Conservation (phyloP, 2,888 invertebrate genomes). For the Cremastobaeus sp. region DNA sequence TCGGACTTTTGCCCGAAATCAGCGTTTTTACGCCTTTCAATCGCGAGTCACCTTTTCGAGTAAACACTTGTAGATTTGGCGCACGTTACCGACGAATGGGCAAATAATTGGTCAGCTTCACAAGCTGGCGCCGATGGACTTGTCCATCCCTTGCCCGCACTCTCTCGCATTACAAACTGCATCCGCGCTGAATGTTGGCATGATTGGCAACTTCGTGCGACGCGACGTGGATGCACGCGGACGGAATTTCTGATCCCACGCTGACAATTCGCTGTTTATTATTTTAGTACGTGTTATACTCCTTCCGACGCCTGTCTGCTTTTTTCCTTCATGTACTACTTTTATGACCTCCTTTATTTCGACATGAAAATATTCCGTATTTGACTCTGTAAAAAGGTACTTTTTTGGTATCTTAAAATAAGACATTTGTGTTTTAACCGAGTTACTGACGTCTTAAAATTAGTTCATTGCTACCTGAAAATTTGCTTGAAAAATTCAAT, state of each 20-base stretch:
- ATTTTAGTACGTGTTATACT: constrained; percentile 64
- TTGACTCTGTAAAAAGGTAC: too few species aligned
- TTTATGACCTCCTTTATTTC: too few species aligned
- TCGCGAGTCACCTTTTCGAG: constrained; percentile 57
- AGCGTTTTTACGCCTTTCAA: constrained; percentile 67
- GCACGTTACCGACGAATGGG: constrained; percentile 77
- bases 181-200: constrained; percentile 74
- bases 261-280: constrained; percentile 67
- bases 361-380: too few species aligned
- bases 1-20: constrained; percentile 65
- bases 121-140: constrained; percentile 64
- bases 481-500: too few species aligned
- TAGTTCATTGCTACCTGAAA: too few species aligned
- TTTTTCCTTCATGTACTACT: too few species aligned
- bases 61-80: constrained; percentile 78
- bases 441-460: too few species aligned
- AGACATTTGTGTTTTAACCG: too few species aligned
- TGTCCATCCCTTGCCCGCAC: constrained; percentile 25
- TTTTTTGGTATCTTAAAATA: too few species aligned
- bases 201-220: too few species aligned
- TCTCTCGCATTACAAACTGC: constrained; percentile 60
- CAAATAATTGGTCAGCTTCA: constrained; percentile 77
- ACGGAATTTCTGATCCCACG: constrained; percentile 74
- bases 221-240: constrained; percentile 70
- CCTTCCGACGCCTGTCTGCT: constrained; percentile 23